A percentile compares a stretch with the other conserved stretches of the same genome.
phyloP scores from a whole-genome alignment of 2,797 vertebrate species.

The Lagorchestes hirsutus region DNA sequence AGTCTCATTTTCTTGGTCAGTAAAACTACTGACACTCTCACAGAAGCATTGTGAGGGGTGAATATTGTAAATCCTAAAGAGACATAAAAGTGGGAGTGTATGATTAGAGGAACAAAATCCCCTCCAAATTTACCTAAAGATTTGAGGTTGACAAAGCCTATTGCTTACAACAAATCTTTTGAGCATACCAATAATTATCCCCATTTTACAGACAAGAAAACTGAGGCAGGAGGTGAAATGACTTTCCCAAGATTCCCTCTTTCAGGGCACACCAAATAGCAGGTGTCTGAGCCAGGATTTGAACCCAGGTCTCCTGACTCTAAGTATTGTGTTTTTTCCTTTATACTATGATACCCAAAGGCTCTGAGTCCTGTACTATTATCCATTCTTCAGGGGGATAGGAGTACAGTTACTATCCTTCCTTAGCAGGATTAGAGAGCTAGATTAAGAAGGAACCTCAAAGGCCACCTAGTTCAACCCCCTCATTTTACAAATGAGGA shows the following conservation, averaged over 20 bases:
- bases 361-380: background rate
- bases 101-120: background rate
- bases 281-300: background rate
- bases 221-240: background rate
- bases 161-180: background rate
- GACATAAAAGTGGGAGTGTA: background rate
- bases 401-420: background rate
- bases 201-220: conserved; percentile 7
- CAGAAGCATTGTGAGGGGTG: background rate
- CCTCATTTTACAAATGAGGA: background rate
- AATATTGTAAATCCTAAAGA: background rate
- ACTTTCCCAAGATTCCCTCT: background rate
- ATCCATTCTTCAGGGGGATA: background rate
- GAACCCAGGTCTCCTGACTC: background rate
- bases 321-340: background rate
- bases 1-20: background rate
- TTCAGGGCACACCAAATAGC: background rate
- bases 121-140: background rate
- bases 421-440: background rate
- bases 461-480: background rate
- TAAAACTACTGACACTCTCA: background rate
- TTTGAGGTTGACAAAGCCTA: background rate
- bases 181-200: background rate
- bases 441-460: background rate
- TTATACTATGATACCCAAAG: background rate